Conservation (phyloP, 1,140 invertebrate genomes). For the Drosophila mayri region DNA sequence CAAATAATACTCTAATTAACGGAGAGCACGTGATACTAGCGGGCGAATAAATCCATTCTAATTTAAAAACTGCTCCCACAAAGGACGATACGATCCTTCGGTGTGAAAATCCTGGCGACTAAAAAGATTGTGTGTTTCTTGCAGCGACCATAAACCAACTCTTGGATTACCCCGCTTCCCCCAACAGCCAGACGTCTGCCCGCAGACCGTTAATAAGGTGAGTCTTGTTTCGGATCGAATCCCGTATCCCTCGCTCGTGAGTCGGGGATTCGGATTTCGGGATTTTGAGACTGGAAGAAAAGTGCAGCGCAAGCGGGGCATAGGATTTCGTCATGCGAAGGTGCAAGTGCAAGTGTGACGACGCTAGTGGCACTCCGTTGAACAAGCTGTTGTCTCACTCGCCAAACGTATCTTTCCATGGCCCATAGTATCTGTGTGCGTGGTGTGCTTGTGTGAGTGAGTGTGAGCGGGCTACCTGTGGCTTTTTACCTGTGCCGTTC, state of each 20-base stretch:
- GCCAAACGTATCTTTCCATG: slow-evolving; percentile 39
- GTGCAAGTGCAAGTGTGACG: slow-evolving; percentile 52
- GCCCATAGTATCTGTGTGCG: slow-evolving; percentile 17
- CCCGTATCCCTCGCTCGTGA: too few species aligned
- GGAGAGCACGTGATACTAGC: slow-evolving; percentile 38
- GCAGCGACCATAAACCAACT: slow-evolving; percentile 54
- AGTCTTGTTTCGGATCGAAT: slow-evolving; percentile 18
- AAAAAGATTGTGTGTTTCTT: slow-evolving; percentile 73
- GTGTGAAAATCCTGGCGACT: slow-evolving; percentile 49
- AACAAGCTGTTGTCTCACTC: slow-evolving; percentile 35
- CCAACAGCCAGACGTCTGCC: slow-evolving; percentile 45
- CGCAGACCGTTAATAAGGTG: slow-evolving; percentile 53
- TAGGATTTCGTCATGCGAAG: slow-evolving; percentile 63
- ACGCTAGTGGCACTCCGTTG: slow-evolving; percentile 31
- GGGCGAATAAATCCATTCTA: slow-evolving; percentile 3
- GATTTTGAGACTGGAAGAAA: slow-evolving; percentile 25
- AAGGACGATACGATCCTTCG: slow-evolving; percentile 26
- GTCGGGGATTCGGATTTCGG: slow-evolving; percentile 27
- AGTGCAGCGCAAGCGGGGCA: slow-evolving; percentile 56
- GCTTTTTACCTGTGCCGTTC: slow-evolving; percentile 69
- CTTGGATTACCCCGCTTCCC: slow-evolving; percentile 65
- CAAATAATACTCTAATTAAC: slow-evolving; percentile 24
- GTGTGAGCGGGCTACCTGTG: slow-evolving; percentile 57
- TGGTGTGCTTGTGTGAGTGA: slow-evolving; percentile 28
- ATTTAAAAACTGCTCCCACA: slow-evolving; percentile 31